Percentiles rank a stretch among this genome's conserved stretches.
phyloP scores from a whole-genome alignment of 2,888 invertebrate species.

The Andrena dorsata region DNA sequence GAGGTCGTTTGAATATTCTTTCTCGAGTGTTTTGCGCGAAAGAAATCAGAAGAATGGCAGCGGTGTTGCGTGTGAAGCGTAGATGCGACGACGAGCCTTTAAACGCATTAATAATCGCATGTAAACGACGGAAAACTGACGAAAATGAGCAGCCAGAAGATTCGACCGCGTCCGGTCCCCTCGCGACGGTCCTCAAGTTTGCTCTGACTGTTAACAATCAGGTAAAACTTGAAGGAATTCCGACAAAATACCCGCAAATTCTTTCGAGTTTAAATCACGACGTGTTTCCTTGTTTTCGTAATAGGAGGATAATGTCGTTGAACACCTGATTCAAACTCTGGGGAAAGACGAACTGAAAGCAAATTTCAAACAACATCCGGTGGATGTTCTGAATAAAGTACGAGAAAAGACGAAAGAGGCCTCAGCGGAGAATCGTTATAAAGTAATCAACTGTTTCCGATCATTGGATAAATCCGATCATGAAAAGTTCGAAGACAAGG shows the following conservation, averaged over 20 bases:
- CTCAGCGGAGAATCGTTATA: constrained; percentile 86
- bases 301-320: constrained; percentile 83
- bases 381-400: constrained; percentile 85
- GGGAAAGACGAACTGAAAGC: constrained; percentile 85
- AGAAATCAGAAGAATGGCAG: constrained; percentile 84
- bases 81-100: constrained; percentile 90
- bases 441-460: constrained; percentile 87
- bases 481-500: constrained; percentile 73
- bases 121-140: constrained; percentile 88
- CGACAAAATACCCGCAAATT: constrained; percentile 73
- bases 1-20: not conserved
- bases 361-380: constrained; percentile 85
- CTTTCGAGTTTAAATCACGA: constrained; percentile 35
- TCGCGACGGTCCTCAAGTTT: constrained; percentile 89
- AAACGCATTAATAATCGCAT: constrained; percentile 90
- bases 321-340: constrained; percentile 82
- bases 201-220: constrained; percentile 90
- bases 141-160: constrained; percentile 77
- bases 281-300: constrained; percentile 58
- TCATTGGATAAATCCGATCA: constrained; percentile 80
- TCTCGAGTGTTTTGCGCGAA: not conserved
- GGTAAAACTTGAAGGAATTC: constrained; percentile 84
- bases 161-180: constrained; percentile 82
- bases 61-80: constrained; percentile 91
- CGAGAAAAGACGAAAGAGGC: constrained; percentile 85